Percentiles rank a stretch among this genome's conserved stretches.
These are phyloP conservation scores for Erethizon dorsatum DNA, from an alignment of 2,797 vertebrate genomes.

Conservation along the genomic window DNA sequence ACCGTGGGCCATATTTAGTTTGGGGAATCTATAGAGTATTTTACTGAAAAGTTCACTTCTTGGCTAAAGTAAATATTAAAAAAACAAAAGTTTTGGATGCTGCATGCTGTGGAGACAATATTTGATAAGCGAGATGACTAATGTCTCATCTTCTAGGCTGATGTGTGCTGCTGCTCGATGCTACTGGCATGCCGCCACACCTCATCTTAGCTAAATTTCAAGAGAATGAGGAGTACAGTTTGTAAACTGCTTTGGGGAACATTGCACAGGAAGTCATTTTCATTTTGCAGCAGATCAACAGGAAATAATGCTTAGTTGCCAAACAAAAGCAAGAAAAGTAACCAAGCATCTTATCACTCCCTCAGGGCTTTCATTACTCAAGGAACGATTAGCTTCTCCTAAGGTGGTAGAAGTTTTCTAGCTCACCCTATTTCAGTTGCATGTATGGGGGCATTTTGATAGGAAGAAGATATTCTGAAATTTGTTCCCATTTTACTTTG, in stretches of 20 bases:
- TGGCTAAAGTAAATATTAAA: not conserved
- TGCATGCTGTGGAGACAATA: not conserved
- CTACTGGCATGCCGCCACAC: not conserved
- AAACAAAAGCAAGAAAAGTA: slow-evolving; percentile 69
- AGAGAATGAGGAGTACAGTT: not conserved
- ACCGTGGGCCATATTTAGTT: not conserved
- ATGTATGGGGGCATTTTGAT: not conserved
- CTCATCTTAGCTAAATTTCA: not conserved
- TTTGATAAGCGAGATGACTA: not conserved
- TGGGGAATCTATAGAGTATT: no score
- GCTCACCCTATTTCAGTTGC: not conserved
- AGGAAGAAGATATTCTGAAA: not conserved
- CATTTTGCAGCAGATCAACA: slow-evolving; percentile 52
- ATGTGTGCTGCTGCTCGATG: not conserved
- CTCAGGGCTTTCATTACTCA: not conserved
- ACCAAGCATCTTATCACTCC: not conserved
- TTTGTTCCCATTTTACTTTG: not conserved
- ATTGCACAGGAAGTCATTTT: slow-evolving; percentile 55
- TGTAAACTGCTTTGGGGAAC: not conserved
- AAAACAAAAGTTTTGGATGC: not conserved
- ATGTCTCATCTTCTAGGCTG: not conserved
- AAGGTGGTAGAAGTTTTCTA: not conserved
- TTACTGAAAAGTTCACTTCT: not conserved
- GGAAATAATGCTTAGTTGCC: slow-evolving; percentile 59
- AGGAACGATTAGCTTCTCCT: not conserved